Percentiles rank a stretch among this genome's conserved stretches.
These are phyloP conservation scores for Bujurquina vittata DNA, from an alignment of 2,113 vertebrate genomes.

Conservation along the genomic window DNA sequence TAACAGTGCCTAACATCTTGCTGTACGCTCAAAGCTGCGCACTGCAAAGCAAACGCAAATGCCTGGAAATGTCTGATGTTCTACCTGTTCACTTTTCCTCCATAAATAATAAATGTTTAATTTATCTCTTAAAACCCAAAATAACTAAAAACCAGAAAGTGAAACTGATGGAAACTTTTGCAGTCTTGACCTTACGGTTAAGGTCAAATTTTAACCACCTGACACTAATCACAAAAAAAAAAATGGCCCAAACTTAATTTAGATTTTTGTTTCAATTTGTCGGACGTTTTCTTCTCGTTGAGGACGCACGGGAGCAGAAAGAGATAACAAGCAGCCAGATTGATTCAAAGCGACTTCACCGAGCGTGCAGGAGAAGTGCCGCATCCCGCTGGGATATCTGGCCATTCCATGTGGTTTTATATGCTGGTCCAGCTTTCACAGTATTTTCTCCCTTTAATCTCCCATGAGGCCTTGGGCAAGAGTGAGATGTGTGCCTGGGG, in stretches of 20 bases:
- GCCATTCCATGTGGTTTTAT: constrained; percentile 31
- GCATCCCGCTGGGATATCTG: constrained; percentile 42
- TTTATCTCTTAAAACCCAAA: not conserved
- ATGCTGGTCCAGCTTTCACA: constrained; percentile 42
- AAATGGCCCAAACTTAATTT: constrained; percentile 15
- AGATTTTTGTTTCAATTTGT: not conserved
- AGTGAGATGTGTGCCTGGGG: constrained; percentile 65
- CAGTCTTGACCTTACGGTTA: not conserved
- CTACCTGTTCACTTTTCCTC: not conserved
- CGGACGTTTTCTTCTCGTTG: not conserved
- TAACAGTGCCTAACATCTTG: rapidly evolving
- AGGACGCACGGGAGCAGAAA: not conserved
- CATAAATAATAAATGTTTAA: not conserved
- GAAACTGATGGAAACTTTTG: not conserved
- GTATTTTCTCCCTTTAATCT: constrained; percentile 67
- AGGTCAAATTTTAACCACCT: not conserved
- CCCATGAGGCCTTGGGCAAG: constrained; percentile 65
- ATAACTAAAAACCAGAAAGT: not conserved
- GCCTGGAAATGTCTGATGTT: not conserved
- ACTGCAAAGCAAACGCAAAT: not conserved
- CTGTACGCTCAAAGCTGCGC: not conserved
- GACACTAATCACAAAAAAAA: not conserved
- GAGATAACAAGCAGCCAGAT: constrained; percentile 30
- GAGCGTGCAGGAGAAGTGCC: not conserved
- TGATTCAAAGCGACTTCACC: constrained; percentile 8